Conservation (phyloP, 2,113 vertebrate genomes). For the Eulemur rufifrons region DNA sequence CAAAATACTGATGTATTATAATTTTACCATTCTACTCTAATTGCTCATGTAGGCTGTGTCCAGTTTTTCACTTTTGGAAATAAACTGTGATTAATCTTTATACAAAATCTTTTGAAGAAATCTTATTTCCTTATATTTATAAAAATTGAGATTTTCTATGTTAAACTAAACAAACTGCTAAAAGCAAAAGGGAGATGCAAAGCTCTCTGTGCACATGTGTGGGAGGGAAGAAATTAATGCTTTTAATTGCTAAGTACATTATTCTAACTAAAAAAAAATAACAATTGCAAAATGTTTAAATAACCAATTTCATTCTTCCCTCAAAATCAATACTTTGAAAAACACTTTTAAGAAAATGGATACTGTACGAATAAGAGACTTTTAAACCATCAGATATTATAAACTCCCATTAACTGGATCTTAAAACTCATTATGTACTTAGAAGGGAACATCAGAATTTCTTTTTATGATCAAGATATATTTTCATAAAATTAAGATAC, state of each 20-base stretch:
- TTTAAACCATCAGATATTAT: not conserved
- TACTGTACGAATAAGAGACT: not conserved
- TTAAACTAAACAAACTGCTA: conserved; percentile 1
- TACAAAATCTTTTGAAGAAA: not conserved
- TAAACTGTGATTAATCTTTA: not conserved
- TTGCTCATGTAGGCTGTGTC: not conserved
- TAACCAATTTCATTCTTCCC: conserved; percentile 18
- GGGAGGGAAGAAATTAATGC: not conserved
- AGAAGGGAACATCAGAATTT: not conserved
- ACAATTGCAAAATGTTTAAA: not conserved
- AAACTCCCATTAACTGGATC: not conserved
- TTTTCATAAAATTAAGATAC: not conserved
- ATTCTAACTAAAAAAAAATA: conserved; percentile 1
- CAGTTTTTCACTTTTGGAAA: not conserved
- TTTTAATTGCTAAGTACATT: not conserved
- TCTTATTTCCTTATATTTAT: not conserved
- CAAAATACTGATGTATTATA: not conserved
- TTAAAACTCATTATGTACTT: not conserved
- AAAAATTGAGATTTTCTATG: conserved; percentile 27
- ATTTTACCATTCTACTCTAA: not conserved
- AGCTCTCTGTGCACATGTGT: not conserved
- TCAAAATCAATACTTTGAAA: conserved; percentile 41
- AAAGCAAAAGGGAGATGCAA: not conserved
- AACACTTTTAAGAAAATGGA: conserved; percentile 9
- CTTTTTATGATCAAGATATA: not conserved